Evolutionary conservation across 2,888 invertebrate genomes (phyloP), one percentile per base, ranked within the genome.

Genomic region (Myathropa florea): DNA sequence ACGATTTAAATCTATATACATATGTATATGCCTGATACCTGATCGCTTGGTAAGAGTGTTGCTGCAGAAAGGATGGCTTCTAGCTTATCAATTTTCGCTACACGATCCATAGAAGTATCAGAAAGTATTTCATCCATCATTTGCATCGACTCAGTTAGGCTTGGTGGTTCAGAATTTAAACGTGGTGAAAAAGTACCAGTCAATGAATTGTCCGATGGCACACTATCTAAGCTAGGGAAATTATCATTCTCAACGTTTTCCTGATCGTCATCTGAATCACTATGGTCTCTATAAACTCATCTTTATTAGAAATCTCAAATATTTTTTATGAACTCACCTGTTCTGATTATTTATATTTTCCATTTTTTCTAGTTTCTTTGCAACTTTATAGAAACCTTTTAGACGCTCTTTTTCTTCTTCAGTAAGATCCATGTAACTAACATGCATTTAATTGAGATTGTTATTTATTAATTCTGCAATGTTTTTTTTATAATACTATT

Each of bases 331-430:
- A 55, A 89, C 89, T 82, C 92, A 94, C 92, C 94, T 94, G 83
- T 96, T 96, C 90, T 96, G 96, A 88, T 91, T 91, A 18, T 96
- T 94, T 88, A 95, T 96, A 89, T 95, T 96, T 93, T 97, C 97
- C 88, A 98, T 94, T 93, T 98, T 97, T 91, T 98, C 98, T 83
- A 98, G 93, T 91, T 98, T 98, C 90, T 96, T 97, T 0, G 98
- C 98, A 84, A 98, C 98, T 93, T 98, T 98, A 90, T 97, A 96
- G 70, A 96, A 97, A 46, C 97, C 97, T 92, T 97, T 97, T 21
- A 98, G 93, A 91, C 97, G 97, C 89, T 97, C 97, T 90, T 97
- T 97, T 91, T 98, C 98, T 88, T 97, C 97, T 89, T 98, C 97
- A 21, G 97, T 97, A 70, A 98, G 94, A 90, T 97, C 97, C 92